Conservation (phyloP, 2,797 vertebrate species). For the Falco columbarius region DNA sequence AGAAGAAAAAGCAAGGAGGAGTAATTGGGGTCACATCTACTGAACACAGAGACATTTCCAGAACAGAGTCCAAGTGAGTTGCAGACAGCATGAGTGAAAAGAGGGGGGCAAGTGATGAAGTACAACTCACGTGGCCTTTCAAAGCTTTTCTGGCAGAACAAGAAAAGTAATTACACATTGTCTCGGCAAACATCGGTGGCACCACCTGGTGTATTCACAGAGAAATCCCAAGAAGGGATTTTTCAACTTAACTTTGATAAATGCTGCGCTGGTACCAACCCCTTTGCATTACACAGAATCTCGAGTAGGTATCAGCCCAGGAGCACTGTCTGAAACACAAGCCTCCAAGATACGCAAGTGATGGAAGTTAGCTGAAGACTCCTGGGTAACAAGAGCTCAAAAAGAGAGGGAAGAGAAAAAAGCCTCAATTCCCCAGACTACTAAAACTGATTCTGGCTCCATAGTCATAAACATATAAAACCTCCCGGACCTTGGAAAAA, state of each 20-base stretch:
- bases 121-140: conserved; percentile 6
- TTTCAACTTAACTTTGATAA: conserved; percentile 43
- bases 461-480: neutral
- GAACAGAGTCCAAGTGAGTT: conserved; percentile 24
- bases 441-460: neutral
- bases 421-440: neutral
- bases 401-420: neutral
- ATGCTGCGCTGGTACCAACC: neutral
- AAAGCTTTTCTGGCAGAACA: conserved; percentile 35
- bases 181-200: conserved; percentile 34
- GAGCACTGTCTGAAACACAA: neutral
- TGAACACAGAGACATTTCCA: conserved; percentile 50
- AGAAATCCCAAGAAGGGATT: conserved; percentile 42
- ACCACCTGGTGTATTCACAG: conserved; percentile 39
- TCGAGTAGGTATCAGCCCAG: neutral
- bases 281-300: neutral
- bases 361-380: neutral
- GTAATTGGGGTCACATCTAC: conserved; percentile 66
- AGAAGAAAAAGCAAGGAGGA: neutral
- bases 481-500: neutral
- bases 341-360: neutral
- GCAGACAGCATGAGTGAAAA: conserved; percentile 14
- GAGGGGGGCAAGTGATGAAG: conserved; percentile 13
- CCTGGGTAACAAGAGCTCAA: neutral
- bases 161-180: conserved; percentile 64